phyloP scores from a whole-genome alignment of 1,140 invertebrate genomes.

The Rhopalosiphum maidis region DNA sequence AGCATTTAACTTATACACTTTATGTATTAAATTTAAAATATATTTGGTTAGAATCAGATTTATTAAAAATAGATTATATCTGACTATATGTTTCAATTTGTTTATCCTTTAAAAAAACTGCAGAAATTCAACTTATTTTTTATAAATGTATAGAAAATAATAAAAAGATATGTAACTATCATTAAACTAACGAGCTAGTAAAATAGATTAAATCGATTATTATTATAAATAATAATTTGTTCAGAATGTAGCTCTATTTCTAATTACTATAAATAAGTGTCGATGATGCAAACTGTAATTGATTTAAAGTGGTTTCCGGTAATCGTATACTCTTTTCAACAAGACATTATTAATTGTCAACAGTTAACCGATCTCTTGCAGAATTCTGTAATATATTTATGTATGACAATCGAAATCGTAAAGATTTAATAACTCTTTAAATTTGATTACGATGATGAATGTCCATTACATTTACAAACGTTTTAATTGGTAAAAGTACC shows the following conservation, averaged over 20 bases:
- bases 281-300: not conserved
- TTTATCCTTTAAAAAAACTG: too few relatives aligned
- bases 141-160: too few relatives aligned
- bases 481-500: not conserved
- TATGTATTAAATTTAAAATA: too few relatives aligned
- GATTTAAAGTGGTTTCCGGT: not conserved
- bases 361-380: not conserved
- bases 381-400: not conserved
- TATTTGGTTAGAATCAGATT: constrained; percentile 32
- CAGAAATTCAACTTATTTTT: too few relatives aligned
- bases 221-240: not conserved
- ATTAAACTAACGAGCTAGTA: too few relatives aligned
- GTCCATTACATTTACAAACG: not conserved
- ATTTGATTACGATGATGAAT: not conserved
- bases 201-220: too few relatives aligned
- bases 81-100: not conserved
- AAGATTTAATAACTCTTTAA: not conserved
- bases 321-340: not conserved
- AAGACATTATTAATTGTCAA: not conserved
- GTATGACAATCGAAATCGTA: not conserved
- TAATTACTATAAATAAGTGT: not conserved
- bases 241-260: not conserved
- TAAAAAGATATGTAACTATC: too few relatives aligned
- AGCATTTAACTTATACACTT: too few relatives aligned
- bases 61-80: not conserved